A percentile compares a stretch with the other conserved stretches of the same genome.
phyloP scores from a whole-genome alignment of 2,113 vertebrate genomes.

The Diadophis punctatus region DNA sequence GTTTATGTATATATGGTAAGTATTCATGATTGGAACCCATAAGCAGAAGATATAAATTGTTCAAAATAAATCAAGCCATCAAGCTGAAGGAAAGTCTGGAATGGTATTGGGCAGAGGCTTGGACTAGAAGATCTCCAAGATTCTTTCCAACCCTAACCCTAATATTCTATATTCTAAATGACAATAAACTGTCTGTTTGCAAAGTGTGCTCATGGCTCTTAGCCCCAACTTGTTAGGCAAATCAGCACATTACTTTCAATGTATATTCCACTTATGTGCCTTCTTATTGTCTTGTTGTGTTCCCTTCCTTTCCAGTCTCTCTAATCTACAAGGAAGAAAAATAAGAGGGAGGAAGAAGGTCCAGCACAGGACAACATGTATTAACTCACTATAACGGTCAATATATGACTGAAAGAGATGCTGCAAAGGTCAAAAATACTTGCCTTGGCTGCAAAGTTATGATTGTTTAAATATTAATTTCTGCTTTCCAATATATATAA shows the following conservation, averaged over 20 bases:
- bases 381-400: background rate
- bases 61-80: background rate
- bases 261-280: background rate
- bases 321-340: background rate
- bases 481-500: background rate
- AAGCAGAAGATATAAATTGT: background rate
- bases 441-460: background rate
- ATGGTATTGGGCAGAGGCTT: background rate
- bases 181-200: background rate
- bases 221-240: background rate
- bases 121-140: background rate
- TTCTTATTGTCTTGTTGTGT: background rate
- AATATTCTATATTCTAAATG: background rate
- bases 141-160: background rate
- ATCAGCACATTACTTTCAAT: background rate
- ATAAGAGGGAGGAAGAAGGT: background rate
- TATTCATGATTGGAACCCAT: background rate
- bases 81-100: background rate
- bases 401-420: background rate
- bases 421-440: background rate
- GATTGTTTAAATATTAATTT: background rate
- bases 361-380: background rate
- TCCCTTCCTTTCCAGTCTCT: background rate
- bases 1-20: background rate
- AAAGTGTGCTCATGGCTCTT: background rate